Base-by-base conservation (phyloP, 1,140 invertebrate genomes). In the Ceratoteleas bidentatus region DNA sequence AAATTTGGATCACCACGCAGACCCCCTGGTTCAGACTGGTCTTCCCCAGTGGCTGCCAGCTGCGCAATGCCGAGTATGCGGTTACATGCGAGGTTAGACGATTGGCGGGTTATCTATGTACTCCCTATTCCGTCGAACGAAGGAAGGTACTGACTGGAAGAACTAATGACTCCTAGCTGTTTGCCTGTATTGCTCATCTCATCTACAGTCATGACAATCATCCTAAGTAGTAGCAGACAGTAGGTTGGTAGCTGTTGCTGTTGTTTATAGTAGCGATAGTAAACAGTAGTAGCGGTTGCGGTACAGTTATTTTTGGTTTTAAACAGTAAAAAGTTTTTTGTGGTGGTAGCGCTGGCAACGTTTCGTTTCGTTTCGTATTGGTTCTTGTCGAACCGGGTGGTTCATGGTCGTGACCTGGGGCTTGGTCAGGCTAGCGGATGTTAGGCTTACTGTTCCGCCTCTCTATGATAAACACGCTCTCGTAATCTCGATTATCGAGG, bases 381-480 rank as follows among this genome's bases (percentile, higher is more conserved):
- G 83, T 85, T 81, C 77, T 61, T 69, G 69, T 53, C 24, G 77
- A 73, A 80, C 77, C 77, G 43, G 49, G 43, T 64, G 57, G 69
- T 80, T 86, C 84, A 73, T 79, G 68, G 72, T 86, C 81, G 76
- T 83, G 86, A 87, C 85, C 84, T 86, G 84, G 82, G 84, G 88
- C 87, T 80, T 89, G 89, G 86, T 87, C 83, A 86, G 84, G 84
- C 85, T 92, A 91, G 89, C 90, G 90, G 87, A 92, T 92, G 90
- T 93, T 93, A 88, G 92, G 93, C 92, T 93, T 93, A 93, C 93
- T 93, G 92, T 93, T 93, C 92, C 94, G 94, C 93, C 94, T 94
- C 92, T 94, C 93, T 93, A 94, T 94, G 93, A 94, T 94, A 94
- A 94, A 94, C 89, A 94, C 94, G 92, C 93, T 94, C 92, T 94